phyloP scores from a whole-genome alignment of 2,113 vertebrate genomes.

The Salvelinus alpinus region DNA sequence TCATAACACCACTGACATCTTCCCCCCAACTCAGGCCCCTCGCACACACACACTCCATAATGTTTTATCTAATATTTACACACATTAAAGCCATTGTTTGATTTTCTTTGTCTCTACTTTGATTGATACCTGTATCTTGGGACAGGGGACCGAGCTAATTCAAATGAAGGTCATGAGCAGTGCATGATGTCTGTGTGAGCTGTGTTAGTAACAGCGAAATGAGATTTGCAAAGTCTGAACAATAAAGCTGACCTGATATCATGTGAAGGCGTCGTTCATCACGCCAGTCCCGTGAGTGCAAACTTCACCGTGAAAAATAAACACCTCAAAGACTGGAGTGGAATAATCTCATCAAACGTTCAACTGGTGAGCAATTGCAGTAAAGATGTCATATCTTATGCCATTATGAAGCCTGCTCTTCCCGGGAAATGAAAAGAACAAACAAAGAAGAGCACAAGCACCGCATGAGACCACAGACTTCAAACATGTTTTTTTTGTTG shows the following conservation, averaged over 20 bases:
- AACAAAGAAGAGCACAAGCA: background rate
- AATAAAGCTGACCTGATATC: slow-evolving; percentile 10
- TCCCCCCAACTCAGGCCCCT: background rate
- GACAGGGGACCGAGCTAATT: background rate
- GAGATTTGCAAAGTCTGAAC: background rate
- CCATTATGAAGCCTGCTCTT: background rate
- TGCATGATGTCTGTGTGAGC: background rate
- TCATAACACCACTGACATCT: background rate
- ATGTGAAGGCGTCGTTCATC: slow-evolving; percentile 18
- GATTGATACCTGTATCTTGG: background rate
- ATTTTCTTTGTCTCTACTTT: background rate
- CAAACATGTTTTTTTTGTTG: too few relatives aligned
- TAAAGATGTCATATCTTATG: background rate
- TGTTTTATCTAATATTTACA: too few relatives aligned
- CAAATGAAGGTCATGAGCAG: background rate
- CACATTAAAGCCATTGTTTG: background rate
- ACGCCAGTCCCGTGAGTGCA: slow-evolving; percentile 2
- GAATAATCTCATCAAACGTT: slow-evolving; percentile 13
- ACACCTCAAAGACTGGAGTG: slow-evolving; percentile 24
- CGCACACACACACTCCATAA: background rate
- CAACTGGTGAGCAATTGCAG: background rate
- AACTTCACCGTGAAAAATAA: slow-evolving; percentile 17
- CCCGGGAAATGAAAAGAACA: background rate
- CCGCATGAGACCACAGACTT: too few relatives aligned
- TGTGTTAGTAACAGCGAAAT: slow-evolving; percentile 5